Conservation (phyloP, 2,888 invertebrate genomes). For the Fissipunctia ypsillon region DNA sequence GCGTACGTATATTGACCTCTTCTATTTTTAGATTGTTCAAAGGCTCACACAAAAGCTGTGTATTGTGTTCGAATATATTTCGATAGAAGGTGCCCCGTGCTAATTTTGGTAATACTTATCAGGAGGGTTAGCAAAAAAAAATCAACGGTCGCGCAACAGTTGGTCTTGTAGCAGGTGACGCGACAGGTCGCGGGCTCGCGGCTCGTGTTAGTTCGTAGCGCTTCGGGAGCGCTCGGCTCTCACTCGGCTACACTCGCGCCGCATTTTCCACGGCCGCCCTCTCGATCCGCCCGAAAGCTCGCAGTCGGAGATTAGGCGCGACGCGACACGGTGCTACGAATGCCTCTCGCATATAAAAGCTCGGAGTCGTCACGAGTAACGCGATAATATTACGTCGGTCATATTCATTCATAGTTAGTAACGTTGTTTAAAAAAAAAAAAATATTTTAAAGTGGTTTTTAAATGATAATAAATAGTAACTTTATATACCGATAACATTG, state of each 20-base stretch:
- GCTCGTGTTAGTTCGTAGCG: conserved; percentile 75
- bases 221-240: conserved; percentile 72
- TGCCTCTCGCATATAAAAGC: conserved; percentile 70
- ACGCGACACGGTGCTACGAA: conserved; percentile 78
- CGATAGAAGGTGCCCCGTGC: conserved; percentile 72
- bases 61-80: conserved; percentile 45
- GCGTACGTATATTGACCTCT: conserved; percentile 11
- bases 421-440: conserved; percentile 21
- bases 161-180: conserved; percentile 88
- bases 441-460: conserved; percentile 22
- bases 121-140: conserved; percentile 83
- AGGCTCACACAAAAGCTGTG: conserved; percentile 28
- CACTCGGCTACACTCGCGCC: conserved; percentile 73
- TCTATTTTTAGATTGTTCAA: conserved; percentile 21
- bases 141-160: conserved; percentile 90
- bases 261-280: conserved; percentile 87
- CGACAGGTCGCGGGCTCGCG: conserved; percentile 87
- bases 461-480: conserved; percentile 4
- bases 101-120: conserved; percentile 83
- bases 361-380: conserved; percentile 69
- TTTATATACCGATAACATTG: not conserved
- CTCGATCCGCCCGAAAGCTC: conserved; percentile 89
- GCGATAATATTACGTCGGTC: conserved; percentile 59
- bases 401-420: conserved; percentile 19
- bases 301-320: conserved; percentile 86